Evolutionary conservation across 1,140 invertebrate genomes (phyloP).

Genomic region (Ips typographus): DNA sequence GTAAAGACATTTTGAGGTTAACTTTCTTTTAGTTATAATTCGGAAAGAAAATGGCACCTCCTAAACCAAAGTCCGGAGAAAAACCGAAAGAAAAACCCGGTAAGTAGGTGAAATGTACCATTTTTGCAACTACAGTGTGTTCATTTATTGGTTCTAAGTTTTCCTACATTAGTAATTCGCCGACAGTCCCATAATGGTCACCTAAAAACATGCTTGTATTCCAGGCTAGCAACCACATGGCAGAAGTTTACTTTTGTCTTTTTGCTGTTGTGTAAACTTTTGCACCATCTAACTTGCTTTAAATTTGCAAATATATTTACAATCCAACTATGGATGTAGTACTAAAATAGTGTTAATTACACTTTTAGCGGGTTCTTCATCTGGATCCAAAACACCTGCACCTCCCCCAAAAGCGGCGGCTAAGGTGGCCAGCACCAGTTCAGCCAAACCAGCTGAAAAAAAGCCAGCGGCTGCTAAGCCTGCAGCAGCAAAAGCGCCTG

Average conservation of each 20-base stretch:
- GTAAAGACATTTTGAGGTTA: constrained; percentile 19
- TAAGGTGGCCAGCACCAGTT: constrained; percentile 53
- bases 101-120: constrained; percentile 47
- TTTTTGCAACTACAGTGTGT: no score
- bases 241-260: constrained; percentile 17
- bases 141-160: no score
- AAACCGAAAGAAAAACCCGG: constrained; percentile 66
- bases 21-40: constrained; percentile 50
- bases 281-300: no score
- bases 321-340: no score
- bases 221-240: constrained; percentile 42
- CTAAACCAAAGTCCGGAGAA: constrained; percentile 64
- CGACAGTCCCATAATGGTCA: no score
- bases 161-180: no score
- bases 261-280: background rate
- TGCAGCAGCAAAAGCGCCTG: constrained; percentile 41
- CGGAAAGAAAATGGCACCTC: constrained; percentile 64
- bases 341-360: no score
- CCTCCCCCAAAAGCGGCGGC: constrained; percentile 53
- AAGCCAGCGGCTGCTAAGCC: constrained; percentile 47
- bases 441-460: constrained; percentile 53
- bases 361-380: constrained; percentile 38
- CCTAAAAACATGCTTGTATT: background rate
- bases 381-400: constrained; percentile 43
- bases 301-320: no score